A percentile compares a stretch with the other conserved stretches of the same genome.
phyloP scores from a whole-genome alignment of 2,797 vertebrate genomes.

The Naso thynnoides region DNA sequence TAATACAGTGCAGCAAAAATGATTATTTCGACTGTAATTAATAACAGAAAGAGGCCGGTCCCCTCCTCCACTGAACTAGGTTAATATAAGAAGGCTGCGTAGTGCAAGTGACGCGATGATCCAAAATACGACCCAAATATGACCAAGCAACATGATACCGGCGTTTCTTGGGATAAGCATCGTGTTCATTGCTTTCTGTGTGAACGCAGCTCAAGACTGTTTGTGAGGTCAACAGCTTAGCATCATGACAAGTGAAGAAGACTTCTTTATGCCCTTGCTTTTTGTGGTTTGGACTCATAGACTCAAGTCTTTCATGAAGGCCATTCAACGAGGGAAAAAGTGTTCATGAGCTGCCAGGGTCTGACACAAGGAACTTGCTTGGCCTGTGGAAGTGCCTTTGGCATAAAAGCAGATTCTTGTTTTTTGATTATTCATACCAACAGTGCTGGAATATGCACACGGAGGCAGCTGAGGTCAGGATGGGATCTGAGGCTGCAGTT shows the following conservation, averaged over 20 bases:
- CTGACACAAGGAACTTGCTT: conserved; percentile 8
- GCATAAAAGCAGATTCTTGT: conserved; percentile 18
- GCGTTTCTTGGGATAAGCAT: too few species aligned
- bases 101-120: too few species aligned
- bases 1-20: too few species aligned
- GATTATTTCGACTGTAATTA: too few species aligned
- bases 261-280: conserved; percentile 26
- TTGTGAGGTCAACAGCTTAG: conserved; percentile 15
- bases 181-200: too few species aligned
- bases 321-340: neutral
- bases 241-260: neutral
- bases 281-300: neutral
- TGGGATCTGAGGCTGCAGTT: conserved; percentile 37
- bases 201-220: too few species aligned
- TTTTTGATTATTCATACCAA: neutral
- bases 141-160: too few species aligned
- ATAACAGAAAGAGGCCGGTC: too few species aligned
- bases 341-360: neutral
- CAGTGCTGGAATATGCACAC: neutral
- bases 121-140: too few species aligned
- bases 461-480: conserved; percentile 34
- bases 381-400: conserved; percentile 4
- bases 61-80: too few species aligned
- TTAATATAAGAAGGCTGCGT: too few species aligned
- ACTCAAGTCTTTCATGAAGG: neutral